A percentile compares a stretch with the other conserved stretches of the same genome.
Evolutionary conservation across 2,113 vertebrate species (phyloP).

Genomic region (Rhea pennata): DNA sequence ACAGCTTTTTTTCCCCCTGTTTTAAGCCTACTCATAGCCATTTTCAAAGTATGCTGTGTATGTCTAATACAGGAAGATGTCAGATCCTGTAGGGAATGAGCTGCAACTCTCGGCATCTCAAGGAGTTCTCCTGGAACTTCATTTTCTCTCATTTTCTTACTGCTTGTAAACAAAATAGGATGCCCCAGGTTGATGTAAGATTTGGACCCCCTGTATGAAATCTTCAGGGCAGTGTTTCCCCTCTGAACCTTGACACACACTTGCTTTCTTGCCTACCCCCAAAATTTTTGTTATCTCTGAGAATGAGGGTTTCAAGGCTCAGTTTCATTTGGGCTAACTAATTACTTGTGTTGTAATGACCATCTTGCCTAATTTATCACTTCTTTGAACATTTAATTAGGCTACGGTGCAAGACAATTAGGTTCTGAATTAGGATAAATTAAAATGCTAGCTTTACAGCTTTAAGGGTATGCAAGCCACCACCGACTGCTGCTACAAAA

Average conservation of each 20-base stretch:
- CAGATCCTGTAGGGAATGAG: not conserved
- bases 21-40: fast-evolving
- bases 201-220: not conserved
- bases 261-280: not conserved
- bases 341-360: conserved; percentile 83
- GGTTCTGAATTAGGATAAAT: conserved; percentile 84
- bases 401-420: conserved; percentile 83
- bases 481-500: conserved; percentile 63
- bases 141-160: not conserved
- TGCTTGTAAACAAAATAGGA: not conserved
- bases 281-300: conserved; percentile 28
- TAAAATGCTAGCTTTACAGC: conserved; percentile 79
- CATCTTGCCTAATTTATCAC: conserved; percentile 87
- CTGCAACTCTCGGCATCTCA: not conserved
- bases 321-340: conserved; percentile 77
- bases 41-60: not conserved
- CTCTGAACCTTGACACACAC: not conserved
- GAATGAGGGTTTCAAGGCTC: conserved; percentile 39
- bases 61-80: not conserved
- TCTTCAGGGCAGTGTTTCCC: not conserved
- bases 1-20: not conserved
- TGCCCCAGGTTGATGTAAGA: not conserved
- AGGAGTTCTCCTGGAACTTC: not conserved
- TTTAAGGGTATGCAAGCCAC: conserved; percentile 71
- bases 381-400: conserved; percentile 90